These are phyloP conservation scores for Hystrix cristata DNA, from an alignment of 2,113 vertebrate species.

Conservation along the genomic window DNA sequence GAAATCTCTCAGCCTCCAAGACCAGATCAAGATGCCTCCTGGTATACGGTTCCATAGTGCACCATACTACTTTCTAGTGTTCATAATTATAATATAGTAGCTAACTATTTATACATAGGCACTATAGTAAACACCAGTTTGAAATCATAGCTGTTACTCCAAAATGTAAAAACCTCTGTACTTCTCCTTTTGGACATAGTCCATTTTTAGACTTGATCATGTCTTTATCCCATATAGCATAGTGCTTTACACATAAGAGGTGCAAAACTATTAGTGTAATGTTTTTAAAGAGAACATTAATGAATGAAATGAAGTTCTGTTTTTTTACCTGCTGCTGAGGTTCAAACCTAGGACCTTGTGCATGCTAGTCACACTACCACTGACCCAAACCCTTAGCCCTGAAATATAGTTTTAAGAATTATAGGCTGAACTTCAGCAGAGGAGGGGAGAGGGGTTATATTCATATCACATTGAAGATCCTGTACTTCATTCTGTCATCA, in stretches of 20 bases:
- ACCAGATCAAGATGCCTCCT: neutral
- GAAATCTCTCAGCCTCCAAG: neutral
- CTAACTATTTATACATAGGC: neutral
- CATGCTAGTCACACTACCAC: neutral
- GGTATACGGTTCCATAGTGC: neutral
- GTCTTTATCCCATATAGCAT: neutral
- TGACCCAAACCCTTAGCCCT: neutral
- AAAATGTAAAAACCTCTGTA: neutral
- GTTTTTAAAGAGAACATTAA: neutral
- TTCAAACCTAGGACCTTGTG: neutral
- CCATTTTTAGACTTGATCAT: neutral
- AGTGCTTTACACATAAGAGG: neutral
- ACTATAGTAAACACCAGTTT: neutral
- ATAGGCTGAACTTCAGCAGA: neutral
- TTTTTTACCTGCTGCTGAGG: neutral
- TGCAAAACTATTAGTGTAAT: neutral
- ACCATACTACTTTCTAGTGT: neutral
- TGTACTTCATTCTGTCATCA: neutral
- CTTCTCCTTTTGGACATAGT: neutral
- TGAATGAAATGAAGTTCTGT: neutral
- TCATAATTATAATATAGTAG: slow-evolving; percentile 6
- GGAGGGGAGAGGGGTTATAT: neutral
- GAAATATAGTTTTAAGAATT: slow-evolving; percentile 15
- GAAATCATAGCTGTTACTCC: neutral
- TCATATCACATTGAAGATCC: neutral